These are phyloP conservation scores for Pomatostomus ruficeps DNA, from an alignment of 2,113 vertebrate genomes.

Conservation along the genomic window DNA sequence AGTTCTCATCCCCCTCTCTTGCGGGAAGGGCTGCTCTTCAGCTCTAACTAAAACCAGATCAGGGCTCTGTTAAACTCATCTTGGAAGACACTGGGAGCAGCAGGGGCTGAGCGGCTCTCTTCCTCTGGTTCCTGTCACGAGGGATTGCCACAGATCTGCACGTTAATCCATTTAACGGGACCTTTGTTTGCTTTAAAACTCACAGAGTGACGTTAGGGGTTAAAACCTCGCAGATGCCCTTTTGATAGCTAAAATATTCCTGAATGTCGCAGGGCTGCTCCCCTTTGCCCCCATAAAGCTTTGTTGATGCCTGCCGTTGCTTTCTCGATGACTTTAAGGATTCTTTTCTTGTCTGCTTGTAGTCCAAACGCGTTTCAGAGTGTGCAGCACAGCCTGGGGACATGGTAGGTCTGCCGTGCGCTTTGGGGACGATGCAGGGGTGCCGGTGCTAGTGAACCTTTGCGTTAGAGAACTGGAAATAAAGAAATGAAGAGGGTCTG, in stretches of 20 bases:
- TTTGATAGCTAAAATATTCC: background rate
- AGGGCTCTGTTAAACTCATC: background rate
- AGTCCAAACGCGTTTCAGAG: constrained; percentile 19
- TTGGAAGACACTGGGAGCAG: background rate
- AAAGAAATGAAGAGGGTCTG: constrained; percentile 7
- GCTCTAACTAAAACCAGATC: background rate
- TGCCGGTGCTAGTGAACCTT: constrained; percentile 26
- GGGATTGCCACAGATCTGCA: background rate
- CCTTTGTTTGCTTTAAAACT: background rate
- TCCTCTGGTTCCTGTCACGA: background rate
- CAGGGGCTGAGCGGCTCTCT: background rate
- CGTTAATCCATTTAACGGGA: background rate
- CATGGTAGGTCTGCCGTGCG: background rate
- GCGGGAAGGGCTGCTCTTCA: background rate
- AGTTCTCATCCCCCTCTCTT: background rate
- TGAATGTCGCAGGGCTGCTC: background rate
- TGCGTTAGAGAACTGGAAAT: constrained; percentile 46
- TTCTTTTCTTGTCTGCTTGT: constrained; percentile 44
- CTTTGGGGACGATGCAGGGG: background rate
- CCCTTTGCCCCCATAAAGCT: background rate
- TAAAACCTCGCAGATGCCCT: background rate
- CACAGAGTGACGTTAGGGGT: background rate
- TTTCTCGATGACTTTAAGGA: constrained; percentile 36
- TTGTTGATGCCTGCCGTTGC: background rate
- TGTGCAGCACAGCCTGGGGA: constrained; percentile 33